Conservation (phyloP, 2,888 invertebrate genomes). For the Tachina lurida region DNA sequence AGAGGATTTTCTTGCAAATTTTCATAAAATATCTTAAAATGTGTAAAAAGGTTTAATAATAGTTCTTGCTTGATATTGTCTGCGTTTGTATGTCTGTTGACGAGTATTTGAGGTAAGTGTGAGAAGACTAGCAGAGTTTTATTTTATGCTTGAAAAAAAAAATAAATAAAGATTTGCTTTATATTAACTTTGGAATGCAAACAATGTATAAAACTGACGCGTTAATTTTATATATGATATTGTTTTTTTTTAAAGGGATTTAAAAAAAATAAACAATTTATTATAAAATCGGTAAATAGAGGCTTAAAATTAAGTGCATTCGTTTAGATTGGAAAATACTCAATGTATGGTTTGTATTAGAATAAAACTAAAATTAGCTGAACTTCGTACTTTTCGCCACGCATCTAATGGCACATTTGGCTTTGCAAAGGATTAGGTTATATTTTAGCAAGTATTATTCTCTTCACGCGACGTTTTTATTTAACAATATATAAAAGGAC, state of each 20-base stretch:
- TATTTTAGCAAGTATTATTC: too few relatives aligned
- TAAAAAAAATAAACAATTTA: neutral
- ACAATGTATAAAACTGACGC: neutral
- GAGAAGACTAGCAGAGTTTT: neutral
- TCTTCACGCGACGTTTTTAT: too few relatives aligned
- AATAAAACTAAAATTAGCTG: too few relatives aligned
- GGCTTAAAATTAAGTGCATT: too few relatives aligned
- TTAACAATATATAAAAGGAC: too few relatives aligned
- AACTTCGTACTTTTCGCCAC: too few relatives aligned
- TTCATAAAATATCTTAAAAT: conserved; percentile 62
- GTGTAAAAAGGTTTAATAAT: conserved; percentile 5
- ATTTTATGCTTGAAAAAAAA: neutral
- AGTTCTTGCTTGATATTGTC: neutral
- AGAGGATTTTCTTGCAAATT: conserved; percentile 28
- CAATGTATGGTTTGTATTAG: too few relatives aligned
- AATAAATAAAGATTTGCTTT: neutral
- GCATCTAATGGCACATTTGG: too few relatives aligned
- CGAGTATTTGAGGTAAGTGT: neutral
- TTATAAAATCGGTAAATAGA: neutral
- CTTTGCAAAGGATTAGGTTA: too few relatives aligned
- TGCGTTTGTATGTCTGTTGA: neutral
- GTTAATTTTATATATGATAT: neutral
- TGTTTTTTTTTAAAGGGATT: neutral
- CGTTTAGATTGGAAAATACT: too few relatives aligned
- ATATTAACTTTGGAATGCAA: neutral